Evolutionary conservation across 2,797 vertebrate species (phyloP).

Genomic region (Lateolabrax maculatus): DNA sequence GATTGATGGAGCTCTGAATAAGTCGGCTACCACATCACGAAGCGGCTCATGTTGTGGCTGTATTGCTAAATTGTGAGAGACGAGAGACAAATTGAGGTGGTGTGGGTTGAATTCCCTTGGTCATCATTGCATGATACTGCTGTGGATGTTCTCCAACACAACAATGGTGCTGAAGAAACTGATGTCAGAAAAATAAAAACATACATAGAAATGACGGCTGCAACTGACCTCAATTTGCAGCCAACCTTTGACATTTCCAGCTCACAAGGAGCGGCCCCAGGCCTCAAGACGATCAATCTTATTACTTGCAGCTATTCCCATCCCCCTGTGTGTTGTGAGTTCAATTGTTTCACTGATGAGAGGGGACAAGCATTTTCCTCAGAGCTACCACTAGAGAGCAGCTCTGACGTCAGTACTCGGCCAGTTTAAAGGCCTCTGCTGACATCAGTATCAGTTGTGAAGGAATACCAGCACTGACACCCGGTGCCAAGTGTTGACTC

Average conservation of each 20-base stretch:
- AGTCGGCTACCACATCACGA: conserved; percentile 10
- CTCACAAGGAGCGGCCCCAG: neutral
- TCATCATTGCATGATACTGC: conserved; percentile 5
- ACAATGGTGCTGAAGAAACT: neutral
- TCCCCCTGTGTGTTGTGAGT: conserved; percentile 20
- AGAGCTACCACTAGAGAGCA: conserved; percentile 55
- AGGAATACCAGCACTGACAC: conserved; percentile 16
- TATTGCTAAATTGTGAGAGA: conserved; percentile 24
- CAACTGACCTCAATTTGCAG: conserved; percentile 26
- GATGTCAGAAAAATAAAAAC: conserved; percentile 20
- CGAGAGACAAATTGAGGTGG: conserved; percentile 45
- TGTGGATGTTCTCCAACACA: conserved; percentile 15
- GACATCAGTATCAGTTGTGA: conserved; percentile 49
- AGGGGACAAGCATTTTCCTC: conserved; percentile 43
- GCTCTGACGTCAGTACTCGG: conserved; percentile 54
- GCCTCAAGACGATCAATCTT: conserved; percentile 17
- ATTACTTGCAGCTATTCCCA: conserved; percentile 14
- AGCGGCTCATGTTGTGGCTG: conserved; percentile 13
- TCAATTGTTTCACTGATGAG: conserved; percentile 38
- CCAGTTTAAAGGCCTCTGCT: conserved; percentile 32
- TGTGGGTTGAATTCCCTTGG: conserved; percentile 12
- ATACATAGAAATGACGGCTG: neutral
- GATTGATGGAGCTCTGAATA: conserved; percentile 17
- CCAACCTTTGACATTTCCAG: conserved; percentile 31
- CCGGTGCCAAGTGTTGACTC: conserved; percentile 24